Conservation (phyloP, 2,797 vertebrate genomes). For the Lepilemur septentrionalis region DNA sequence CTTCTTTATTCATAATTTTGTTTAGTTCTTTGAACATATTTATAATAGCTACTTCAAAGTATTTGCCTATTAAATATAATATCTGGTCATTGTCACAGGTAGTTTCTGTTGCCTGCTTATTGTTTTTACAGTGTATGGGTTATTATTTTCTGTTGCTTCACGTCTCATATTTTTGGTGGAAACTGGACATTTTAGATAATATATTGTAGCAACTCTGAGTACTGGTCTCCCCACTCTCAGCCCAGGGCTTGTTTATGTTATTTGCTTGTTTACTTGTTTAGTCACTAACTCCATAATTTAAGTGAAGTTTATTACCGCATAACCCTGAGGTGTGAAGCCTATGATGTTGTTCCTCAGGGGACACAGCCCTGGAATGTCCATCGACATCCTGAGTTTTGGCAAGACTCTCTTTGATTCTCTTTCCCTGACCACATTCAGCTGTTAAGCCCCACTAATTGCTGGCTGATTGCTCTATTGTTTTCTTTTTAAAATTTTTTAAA, state of each 20-base stretch:
- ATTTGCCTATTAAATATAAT: constrained; percentile 18
- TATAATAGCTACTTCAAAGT: background rate
- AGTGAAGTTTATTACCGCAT: background rate
- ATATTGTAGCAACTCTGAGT: background rate
- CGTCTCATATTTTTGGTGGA: background rate
- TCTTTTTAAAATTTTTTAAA: background rate
- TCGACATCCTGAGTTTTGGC: background rate
- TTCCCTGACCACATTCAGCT: background rate
- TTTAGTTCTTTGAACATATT: constrained; percentile 3
- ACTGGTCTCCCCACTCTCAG: background rate
- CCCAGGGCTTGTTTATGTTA: background rate
- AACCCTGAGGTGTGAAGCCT: background rate
- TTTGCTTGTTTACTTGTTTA: background rate
- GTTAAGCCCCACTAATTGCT: background rate
- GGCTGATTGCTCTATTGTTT: background rate
- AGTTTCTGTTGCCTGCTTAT: background rate
- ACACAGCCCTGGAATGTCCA: background rate
- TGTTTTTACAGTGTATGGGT: background rate
- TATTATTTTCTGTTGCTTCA: background rate
- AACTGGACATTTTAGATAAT: constrained; percentile 23
- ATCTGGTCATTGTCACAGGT: constrained; percentile 3
- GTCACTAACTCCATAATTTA: background rate
- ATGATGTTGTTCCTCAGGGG: background rate
- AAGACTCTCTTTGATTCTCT: background rate
- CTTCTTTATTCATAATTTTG: background rate